Evolutionary conservation across 2,113 vertebrate genomes (phyloP), one percentile per base, ranked within the genome.

Genomic region (Bolborhynchus lineola): DNA sequence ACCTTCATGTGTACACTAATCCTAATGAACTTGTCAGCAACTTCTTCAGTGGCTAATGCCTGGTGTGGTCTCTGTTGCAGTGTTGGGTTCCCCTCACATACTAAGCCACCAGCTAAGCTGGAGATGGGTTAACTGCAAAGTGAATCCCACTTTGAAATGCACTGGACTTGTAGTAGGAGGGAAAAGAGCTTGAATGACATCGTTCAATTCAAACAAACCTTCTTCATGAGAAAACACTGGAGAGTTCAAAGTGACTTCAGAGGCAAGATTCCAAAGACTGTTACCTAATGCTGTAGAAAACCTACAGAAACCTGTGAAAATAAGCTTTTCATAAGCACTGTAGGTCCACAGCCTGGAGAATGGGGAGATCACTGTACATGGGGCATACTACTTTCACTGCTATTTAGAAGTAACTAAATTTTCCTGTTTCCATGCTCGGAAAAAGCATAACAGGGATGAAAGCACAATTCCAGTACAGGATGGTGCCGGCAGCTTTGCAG

Each of bases 171-270:
- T 2, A 12, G 47, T 4, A 68, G 52, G 35, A 82, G 23, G 39
- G 39, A 50, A 31, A 28, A 84, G 31, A 26, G 21, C 46, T 62
- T 2, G 0, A 86, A 81, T 31, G 16, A 68, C 1, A 0, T n/a
- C 57, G 21, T 62, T 65, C 55, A 26, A 31, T 57, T 41, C 52
- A 92, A 75, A 55, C 46, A 52, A 93, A 63, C 12, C 39, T 26
- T 37, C 35, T 49, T 19, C 18, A 13, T 10, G 29, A 64, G 35
- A 49, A 79, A 79, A 53, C 0, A 0, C 20, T n/a, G 31, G 7
- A 33, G 33, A 72, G n/a, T 23, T 53, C 37, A 28, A 60, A 59
- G 55, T 4, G 1, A 29, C 59, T 82, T n/a, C 29, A 41, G n/a
- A 63, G 16, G 31, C 25, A 77, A 64, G 19, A 64, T 12, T 59